Percentiles rank a stretch among this genome's conserved stretches.
phyloP scores from a whole-genome alignment of 2,113 vertebrate genomes.

The Ovis aries region DNA sequence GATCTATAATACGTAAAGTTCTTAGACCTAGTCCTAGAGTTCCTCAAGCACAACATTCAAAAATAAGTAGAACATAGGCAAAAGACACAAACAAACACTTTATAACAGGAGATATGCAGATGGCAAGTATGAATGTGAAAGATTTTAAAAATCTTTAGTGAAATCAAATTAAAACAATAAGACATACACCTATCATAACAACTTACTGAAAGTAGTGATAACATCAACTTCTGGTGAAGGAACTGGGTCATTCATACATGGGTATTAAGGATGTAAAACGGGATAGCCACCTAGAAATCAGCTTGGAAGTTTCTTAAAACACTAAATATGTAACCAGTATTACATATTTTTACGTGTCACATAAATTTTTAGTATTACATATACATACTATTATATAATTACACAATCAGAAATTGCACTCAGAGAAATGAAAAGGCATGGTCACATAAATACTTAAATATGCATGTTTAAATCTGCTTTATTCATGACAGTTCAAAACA shows the following conservation, averaged over 20 bases:
- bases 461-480: background rate
- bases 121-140: background rate
- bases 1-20: background rate
- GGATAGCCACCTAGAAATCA: background rate
- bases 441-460: background rate
- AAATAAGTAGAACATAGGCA: background rate
- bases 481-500: background rate
- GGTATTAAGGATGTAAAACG: background rate
- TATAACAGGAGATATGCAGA: background rate
- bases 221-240: background rate
- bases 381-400: background rate
- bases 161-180: background rate
- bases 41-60: background rate
- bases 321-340: background rate
- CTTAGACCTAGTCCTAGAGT: background rate
- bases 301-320: background rate
- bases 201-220: background rate
- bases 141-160: background rate
- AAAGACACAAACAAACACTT: background rate
- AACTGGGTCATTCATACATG: background rate
- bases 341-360: background rate
- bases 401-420: background rate
- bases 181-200: background rate
- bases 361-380: background rate
- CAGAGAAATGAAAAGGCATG: background rate